These are phyloP conservation scores for Distichodus sexfasciatus DNA, from an alignment of 2,797 vertebrate genomes.

Conservation along the genomic window DNA sequence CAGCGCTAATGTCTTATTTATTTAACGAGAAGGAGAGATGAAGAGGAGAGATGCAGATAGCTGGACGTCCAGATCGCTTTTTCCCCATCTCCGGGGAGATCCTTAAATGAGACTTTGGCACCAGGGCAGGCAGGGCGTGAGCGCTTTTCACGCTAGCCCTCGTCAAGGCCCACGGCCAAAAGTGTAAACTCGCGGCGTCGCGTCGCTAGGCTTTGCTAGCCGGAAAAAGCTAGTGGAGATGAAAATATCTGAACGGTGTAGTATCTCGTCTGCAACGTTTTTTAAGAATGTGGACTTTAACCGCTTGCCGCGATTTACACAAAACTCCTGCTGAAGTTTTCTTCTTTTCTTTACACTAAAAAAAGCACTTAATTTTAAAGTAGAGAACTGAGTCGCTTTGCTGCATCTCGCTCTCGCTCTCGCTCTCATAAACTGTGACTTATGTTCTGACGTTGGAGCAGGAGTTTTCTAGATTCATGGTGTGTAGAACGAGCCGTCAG, in stretches of 20 bases:
- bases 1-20: constrained; percentile 83
- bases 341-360: no score
- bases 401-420: background rate
- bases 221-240: no score
- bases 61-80: constrained; percentile 58
- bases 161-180: constrained; percentile 50
- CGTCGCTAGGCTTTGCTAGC: no score
- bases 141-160: constrained; percentile 65
- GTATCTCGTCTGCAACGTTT: no score
- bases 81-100: constrained; percentile 62
- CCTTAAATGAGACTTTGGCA: constrained; percentile 74
- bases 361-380: no score
- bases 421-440: constrained; percentile 1
- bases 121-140: constrained; percentile 66
- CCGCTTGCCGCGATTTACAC: no score
- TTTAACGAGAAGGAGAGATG: constrained; percentile 76
- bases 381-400: background rate
- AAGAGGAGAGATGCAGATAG: constrained; percentile 77
- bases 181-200: constrained; percentile 37
- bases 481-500: constrained; percentile 34
- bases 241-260: no score
- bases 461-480: constrained; percentile 34
- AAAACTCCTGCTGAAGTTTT: no score
- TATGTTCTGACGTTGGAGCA: constrained; percentile 10
- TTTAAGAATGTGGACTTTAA: no score